phyloP scores from a whole-genome alignment of 92 coral and sea anemone species.

The Zoanthus gigantus region DNA sequence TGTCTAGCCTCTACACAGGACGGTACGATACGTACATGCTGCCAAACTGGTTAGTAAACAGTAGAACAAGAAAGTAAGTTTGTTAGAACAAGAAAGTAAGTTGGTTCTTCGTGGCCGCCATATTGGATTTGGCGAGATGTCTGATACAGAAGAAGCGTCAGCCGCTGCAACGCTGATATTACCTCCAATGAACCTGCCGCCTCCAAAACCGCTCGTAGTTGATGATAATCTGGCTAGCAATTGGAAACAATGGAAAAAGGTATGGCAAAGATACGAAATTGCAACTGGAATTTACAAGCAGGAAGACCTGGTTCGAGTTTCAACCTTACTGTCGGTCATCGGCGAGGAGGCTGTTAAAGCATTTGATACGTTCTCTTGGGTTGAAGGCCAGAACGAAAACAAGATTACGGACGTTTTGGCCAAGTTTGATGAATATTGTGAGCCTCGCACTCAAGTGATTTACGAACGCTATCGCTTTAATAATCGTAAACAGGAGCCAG shows the following conservation, averaged over 20 bases:
- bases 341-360: conserved; percentile 63
- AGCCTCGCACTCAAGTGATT: conserved; percentile 70
- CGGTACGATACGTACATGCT: conserved; percentile 29
- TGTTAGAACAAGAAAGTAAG: conserved; percentile 31
- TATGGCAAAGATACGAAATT: conserved; percentile 64
- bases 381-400: conserved; percentile 49
- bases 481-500: conserved; percentile 67
- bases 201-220: conserved; percentile 66
- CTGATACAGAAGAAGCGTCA: conserved; percentile 48
- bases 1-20: conserved; percentile 37
- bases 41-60: conserved; percentile 54
- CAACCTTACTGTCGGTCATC: conserved; percentile 60
- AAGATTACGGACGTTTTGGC: conserved; percentile 42
- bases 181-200: conserved; percentile 67
- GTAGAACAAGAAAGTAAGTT: conserved; percentile 34
- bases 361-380: conserved; percentile 69
- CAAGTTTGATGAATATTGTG: conserved; percentile 67
- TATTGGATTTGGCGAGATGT: conserved; percentile 51
- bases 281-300: conserved; percentile 67
- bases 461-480: conserved; percentile 74
- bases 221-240: conserved; percentile 68
- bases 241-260: conserved; percentile 72
- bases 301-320: conserved; percentile 60
- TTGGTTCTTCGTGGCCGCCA: conserved; percentile 40
- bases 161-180: conserved; percentile 48